Base-by-base conservation (phyloP, 1,140 invertebrate genomes). In the Asbolus verrucosus region DNA sequence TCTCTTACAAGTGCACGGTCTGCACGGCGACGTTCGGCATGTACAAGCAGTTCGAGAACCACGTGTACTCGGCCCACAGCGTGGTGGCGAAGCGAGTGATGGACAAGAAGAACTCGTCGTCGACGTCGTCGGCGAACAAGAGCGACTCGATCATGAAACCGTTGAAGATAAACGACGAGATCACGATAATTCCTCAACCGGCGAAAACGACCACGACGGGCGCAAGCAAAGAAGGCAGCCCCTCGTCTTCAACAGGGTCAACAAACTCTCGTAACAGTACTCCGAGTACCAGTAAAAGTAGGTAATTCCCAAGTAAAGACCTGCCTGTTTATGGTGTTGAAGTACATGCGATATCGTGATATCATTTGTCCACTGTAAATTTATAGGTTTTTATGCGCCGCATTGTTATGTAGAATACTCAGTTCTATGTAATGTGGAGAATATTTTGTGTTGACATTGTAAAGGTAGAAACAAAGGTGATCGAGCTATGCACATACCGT, bases 31-130 rank as follows among this genome's bases (percentile, higher is more conserved):
- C 94, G 6, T 96, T 96, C 78, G 93, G 93, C 67, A 94, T 96
- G 91, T 97, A 97, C 84, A 94, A 94, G 83, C 91, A 95, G 76
- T 97, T 97, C 77, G 94, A 96, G 79, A 96, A 92, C 81, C 95
- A 97, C 80, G 94, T 97, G 1, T 96, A 96, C 77, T 94, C 93
- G 2, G 94, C 94, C 2, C 94, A 97, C 76, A 94, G 93, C 80
- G 91, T 92, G 3, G 92, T 92, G 3, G 90, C 91, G 9, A 93
- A 92, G 76, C 86, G 91, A 59, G 90, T 89, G 5, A 91, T 90
- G 85, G 92, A 92, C 75, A 91, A 91, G 79, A 93, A 91, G 78
- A 88, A 59, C 15, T 75, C 78, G 13, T 68, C 73, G 65, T 41
- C 69, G 15, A n/a, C n/a, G n/a, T n/a, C n/a, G n/a, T 78, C 83